Evolutionary conservation across 2,113 vertebrate species (phyloP), one percentile per base, ranked within the genome.

Genomic region (Caranx melampygus): DNA sequence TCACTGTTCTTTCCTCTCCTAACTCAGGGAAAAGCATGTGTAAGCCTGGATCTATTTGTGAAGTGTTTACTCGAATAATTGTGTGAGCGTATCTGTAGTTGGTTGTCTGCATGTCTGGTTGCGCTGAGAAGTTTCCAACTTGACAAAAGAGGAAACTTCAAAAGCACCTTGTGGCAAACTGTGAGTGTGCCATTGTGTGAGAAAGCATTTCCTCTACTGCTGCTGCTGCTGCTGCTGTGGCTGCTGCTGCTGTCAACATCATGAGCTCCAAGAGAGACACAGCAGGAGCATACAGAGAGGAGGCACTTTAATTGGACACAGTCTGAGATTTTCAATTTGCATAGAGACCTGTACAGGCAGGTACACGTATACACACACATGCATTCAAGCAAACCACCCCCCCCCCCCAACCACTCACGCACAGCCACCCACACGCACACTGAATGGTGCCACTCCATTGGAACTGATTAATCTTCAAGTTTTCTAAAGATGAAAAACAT

Each of bases 221-320:
- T 33, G n/a, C 61, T 33, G 34, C 15, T 64, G 26, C 69, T 69
- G n/a, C 86, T 67, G 86, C 61, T 69, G n/a, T 84, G 64, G 86
- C 61, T 33, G 34, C 15, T 64, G 26, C 70, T 69, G n/a, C 86
- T 68, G 86, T 85, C 89, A 88, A 83, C 67, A 6, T 26, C 61
- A 69, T 70, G 75, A 72, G 88, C 83, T 91, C 85, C 57, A 90
- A 88, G 67, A 49, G 68, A 62, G 72, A 67, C 71, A 16, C 85
- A 86, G 87, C 81, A 74, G 80, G 86, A 63, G 80, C 4, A 26
- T 26, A 15, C 67, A 20, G 51, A 81, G 65, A 81, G 72, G 70
- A 86, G 57, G 54, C 44, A 20, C 59, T 82, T 85, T 87, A 89
- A 87, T 87, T 91, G 79, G 83, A 84, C 54, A 59, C 78, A 76